Percentiles rank a stretch among this genome's conserved stretches.
phyloP scores from a whole-genome alignment of 2,797 vertebrate genomes.

The Nyctalus aviator region DNA sequence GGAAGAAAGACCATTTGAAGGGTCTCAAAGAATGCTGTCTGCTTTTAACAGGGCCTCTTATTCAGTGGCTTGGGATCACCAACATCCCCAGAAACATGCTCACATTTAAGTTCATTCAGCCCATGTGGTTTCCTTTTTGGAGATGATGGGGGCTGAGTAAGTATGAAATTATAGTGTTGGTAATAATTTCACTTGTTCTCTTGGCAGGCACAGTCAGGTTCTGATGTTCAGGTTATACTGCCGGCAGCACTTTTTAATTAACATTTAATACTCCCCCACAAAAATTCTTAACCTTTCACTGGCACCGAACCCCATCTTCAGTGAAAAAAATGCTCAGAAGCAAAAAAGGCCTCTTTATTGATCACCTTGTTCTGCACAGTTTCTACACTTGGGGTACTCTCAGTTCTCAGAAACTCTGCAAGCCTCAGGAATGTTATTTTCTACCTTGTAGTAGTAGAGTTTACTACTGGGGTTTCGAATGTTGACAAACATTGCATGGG shows the following conservation, averaged over 20 bases:
- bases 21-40: not conserved
- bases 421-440: not conserved
- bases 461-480: not conserved
- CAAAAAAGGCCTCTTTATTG: not conserved
- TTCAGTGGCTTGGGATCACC: not conserved
- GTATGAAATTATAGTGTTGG: conserved; percentile 57
- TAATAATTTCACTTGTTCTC: conserved; percentile 69
- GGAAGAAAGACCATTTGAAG: not conserved
- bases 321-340: not conserved
- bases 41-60: not conserved
- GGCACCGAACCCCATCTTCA: conserved; percentile 52
- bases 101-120: conserved; percentile 52
- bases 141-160: conserved; percentile 15
- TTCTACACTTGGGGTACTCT: not conserved
- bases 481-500: not conserved
- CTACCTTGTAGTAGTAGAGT: not conserved
- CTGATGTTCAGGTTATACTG: conserved; percentile 53
- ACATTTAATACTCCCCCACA: conserved; percentile 60
- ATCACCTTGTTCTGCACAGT: not conserved
- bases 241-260: conserved; percentile 68
- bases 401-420: not conserved
- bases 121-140: conserved; percentile 38
- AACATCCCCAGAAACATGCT: not conserved
- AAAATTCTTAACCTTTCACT: conserved; percentile 14
- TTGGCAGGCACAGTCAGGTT: conserved; percentile 62